These are phyloP conservation scores for Rhynchonycteris naso DNA, from an alignment of 2,797 vertebrate genomes.

Conservation along the genomic window DNA sequence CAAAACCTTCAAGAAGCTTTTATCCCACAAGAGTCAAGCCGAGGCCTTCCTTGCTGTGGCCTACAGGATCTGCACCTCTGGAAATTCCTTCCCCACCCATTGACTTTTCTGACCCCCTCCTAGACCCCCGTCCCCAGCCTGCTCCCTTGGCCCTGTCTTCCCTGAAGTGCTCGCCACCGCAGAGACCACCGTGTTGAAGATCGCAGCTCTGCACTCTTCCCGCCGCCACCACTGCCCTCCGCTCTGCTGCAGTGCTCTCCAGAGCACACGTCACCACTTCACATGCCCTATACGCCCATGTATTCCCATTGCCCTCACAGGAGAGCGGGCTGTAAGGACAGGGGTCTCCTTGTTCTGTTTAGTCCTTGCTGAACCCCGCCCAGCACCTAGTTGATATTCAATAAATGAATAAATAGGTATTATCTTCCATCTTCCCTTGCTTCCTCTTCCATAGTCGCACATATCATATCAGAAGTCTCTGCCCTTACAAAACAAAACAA, in stretches of 20 bases:
- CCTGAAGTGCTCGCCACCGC: background rate
- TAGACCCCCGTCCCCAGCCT: background rate
- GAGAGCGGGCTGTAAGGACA: background rate
- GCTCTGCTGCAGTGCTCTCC: background rate
- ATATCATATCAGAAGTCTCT: background rate
- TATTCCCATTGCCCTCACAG: background rate
- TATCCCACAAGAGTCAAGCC: background rate
- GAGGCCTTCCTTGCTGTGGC: background rate
- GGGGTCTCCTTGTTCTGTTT: background rate
- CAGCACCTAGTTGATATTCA: background rate
- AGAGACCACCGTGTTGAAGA: background rate
- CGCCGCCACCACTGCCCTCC: too few species aligned
- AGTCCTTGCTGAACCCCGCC: background rate
- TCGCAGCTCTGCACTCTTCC: background rate
- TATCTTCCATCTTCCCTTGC: background rate
- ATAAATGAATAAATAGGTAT: background rate
- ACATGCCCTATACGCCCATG: background rate
- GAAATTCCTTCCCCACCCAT: background rate
- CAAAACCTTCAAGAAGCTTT: background rate
- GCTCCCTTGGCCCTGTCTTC: background rate
- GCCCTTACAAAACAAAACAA: background rate
- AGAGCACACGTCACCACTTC: background rate
- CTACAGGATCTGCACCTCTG: background rate
- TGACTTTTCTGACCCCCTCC: background rate
- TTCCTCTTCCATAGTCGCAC: conserved; percentile 9